phyloP scores from a whole-genome alignment of 2,888 invertebrate species.

The Marasmarcha lunaedactyla region DNA sequence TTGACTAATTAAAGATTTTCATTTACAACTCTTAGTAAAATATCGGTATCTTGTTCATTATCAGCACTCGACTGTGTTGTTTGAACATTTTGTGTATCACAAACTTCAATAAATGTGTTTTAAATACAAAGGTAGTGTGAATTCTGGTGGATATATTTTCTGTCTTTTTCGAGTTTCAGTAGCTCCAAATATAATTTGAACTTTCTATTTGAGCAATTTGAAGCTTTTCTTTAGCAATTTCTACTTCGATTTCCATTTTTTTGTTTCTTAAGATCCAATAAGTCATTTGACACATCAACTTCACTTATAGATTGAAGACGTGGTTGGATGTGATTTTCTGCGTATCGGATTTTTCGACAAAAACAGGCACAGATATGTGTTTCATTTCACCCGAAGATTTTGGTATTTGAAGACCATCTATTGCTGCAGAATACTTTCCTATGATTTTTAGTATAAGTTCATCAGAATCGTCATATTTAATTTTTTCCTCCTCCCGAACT shows the following conservation, averaged over 20 bases:
- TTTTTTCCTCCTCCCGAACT: slow-evolving; percentile 7
- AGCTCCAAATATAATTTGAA: too few species aligned
- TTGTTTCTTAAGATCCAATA: background rate
- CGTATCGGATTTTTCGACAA: background rate
- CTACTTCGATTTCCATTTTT: too few species aligned
- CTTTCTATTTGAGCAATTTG: too few species aligned
- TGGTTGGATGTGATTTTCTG: slow-evolving; percentile 2
- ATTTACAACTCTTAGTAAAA: slow-evolving; percentile 3
- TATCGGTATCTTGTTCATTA: background rate
- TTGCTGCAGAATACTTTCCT: slow-evolving; percentile 5
- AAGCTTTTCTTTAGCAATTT: too few species aligned
- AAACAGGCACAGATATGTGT: background rate
- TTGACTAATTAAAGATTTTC: background rate
- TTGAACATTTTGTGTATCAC: background rate
- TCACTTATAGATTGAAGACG: slow-evolving; percentile 3
- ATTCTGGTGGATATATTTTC: background rate
- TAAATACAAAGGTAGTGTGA: slow-evolving; percentile 3
- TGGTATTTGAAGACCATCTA: slow-evolving; percentile 2
- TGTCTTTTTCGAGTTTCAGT: too few species aligned
- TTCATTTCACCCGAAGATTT: slow-evolving; percentile 6
- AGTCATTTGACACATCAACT: background rate
- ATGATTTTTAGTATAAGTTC: slow-evolving; percentile 3
- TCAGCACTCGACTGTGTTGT: background rate
- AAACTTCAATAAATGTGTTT: background rate
- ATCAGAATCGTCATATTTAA: slow-evolving; percentile 7